phyloP scores from a whole-genome alignment of 2,113 vertebrate species.

The Lethenteron reissneri region DNA sequence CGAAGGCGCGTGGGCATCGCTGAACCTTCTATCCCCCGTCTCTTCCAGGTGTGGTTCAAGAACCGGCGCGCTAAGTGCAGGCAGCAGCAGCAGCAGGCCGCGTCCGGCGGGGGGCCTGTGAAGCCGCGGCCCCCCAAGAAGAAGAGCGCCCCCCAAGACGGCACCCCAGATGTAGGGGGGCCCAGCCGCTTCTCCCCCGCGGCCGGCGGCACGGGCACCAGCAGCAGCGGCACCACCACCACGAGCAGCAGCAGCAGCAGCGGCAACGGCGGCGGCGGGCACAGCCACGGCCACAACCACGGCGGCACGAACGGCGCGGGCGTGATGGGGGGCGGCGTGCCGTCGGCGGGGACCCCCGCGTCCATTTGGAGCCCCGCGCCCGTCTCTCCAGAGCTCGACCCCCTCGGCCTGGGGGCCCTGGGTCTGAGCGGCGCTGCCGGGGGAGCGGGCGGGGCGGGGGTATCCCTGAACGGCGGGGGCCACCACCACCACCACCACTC shows the following conservation, averaged over 20 bases:
- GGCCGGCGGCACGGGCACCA: slow-evolving; percentile 24
- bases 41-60: slow-evolving; percentile 83
- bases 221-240: slow-evolving; percentile 23
- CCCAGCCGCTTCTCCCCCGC: slow-evolving; percentile 91
- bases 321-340: slow-evolving; percentile 19
- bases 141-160: slow-evolving; percentile 67
- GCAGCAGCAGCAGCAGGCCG: slow-evolving; percentile 31
- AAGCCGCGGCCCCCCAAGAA: slow-evolving; percentile 82
- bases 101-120: slow-evolving; percentile 54
- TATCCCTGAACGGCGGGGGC: slow-evolving; percentile 31
- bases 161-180: slow-evolving; percentile 86
- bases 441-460: too few relatives aligned
- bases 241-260: neutral
- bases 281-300: slow-evolving; percentile 24
- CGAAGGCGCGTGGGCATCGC: neutral
- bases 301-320: too few relatives aligned
- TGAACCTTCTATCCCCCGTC: too few relatives aligned
- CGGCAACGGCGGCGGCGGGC: slow-evolving; percentile 7
- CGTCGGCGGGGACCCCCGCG: slow-evolving; percentile 88
- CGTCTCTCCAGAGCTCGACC: slow-evolving; percentile 23
- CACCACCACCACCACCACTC: slow-evolving; percentile 30
- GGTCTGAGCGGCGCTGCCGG: neutral
- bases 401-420: slow-evolving; percentile 3
- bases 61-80: slow-evolving; percentile 56
- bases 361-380: slow-evolving; percentile 64